A percentile compares a stretch with the other conserved stretches of the same genome.
Evolutionary conservation across 2,113 vertebrate species (phyloP).

Genomic region (Notarius quadriscutis): DNA sequence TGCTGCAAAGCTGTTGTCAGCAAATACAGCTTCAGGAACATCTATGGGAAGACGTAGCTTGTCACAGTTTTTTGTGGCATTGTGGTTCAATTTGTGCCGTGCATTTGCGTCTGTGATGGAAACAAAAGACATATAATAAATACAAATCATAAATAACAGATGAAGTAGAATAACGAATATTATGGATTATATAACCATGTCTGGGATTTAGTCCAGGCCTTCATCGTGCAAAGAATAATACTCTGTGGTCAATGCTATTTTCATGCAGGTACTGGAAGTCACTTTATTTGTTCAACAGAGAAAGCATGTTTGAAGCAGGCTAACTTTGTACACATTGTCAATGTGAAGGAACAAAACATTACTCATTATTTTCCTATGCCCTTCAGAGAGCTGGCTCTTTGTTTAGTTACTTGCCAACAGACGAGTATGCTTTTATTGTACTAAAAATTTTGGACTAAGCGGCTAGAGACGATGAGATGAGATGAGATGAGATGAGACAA

Average conservation of each 20-base stretch:
- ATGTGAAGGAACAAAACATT: not conserved
- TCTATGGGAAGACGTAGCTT: not conserved
- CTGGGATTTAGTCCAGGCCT: not conserved
- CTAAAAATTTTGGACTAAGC: not conserved
- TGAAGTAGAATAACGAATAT: not conserved
- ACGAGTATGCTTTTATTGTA: not conserved
- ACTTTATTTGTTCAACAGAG: not conserved
- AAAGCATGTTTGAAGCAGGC: not conserved
- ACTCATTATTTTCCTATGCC: not conserved
- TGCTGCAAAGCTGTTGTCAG: not conserved
- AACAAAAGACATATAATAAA: not conserved
- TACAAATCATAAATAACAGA: not conserved
- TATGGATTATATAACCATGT: not conserved
- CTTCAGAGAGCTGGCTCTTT: not conserved
- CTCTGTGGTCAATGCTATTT: not conserved
- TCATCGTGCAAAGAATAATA: not conserved
- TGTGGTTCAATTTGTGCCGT: not conserved
- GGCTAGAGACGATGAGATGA: too few relatives aligned
- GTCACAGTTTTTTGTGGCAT: not conserved
- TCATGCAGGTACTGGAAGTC: not conserved
- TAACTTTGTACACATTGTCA: not conserved
- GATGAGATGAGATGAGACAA: too few relatives aligned
- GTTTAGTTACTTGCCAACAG: not conserved
- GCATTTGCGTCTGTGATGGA: not conserved
- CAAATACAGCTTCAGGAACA: not conserved